Evolutionary conservation across 2,888 invertebrate genomes (phyloP).

Genomic region (Leptinotarsa juncta): DNA sequence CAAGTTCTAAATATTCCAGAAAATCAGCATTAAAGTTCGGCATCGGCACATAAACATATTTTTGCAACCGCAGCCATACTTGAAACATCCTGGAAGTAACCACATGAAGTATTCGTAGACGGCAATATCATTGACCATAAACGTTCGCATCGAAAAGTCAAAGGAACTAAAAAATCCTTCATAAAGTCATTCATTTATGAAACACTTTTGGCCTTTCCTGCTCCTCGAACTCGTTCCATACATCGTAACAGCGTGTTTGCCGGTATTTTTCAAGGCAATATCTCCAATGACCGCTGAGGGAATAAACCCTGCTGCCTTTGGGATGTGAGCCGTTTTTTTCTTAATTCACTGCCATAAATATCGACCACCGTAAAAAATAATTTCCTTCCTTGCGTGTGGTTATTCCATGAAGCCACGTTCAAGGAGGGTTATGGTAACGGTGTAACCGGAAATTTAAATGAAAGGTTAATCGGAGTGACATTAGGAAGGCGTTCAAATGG

Average conservation of each 20-base stretch:
- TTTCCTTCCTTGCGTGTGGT: slow-evolving; percentile 17
- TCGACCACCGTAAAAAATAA: slow-evolving; percentile 41
- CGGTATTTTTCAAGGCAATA: slow-evolving; percentile 53
- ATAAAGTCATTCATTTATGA: slow-evolving; percentile 19
- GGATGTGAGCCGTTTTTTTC: slow-evolving; percentile 44
- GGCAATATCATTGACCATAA: slow-evolving; percentile 14
- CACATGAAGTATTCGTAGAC: neutral
- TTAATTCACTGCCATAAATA: slow-evolving; percentile 53
- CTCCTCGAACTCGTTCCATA: slow-evolving; percentile 33
- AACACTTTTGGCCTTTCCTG: slow-evolving; percentile 20
- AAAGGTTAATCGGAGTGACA: neutral
- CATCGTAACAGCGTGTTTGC: slow-evolving; percentile 51
- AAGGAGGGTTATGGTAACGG: neutral
- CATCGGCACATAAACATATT: neutral
- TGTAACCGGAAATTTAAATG: neutral
- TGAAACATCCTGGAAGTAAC: neutral
- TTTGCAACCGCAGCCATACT: neutral
- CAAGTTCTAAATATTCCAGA: no score
- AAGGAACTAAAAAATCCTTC: slow-evolving; percentile 9
- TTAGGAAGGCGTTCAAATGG: neutral
- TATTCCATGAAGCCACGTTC: neutral
- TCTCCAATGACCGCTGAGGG: slow-evolving; percentile 54
- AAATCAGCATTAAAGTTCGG: no score
- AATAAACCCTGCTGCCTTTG: slow-evolving; percentile 49
- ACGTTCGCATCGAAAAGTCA: slow-evolving; percentile 4